phyloP scores from a whole-genome alignment of 2,113 vertebrate genomes.

The Candoia aspera region DNA sequence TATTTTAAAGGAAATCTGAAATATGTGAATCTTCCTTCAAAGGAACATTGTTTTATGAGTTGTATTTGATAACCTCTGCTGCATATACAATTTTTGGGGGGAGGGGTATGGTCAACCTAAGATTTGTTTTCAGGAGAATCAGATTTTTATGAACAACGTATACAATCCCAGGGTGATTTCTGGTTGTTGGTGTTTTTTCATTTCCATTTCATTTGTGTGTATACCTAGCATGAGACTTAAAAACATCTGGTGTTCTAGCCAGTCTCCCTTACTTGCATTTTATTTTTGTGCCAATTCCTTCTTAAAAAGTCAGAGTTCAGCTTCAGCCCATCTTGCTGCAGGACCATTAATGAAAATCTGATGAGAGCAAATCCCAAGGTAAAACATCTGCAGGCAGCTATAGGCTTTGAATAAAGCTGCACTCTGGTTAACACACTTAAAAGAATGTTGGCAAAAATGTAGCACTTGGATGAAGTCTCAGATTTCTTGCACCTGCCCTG shows the following conservation, averaged over 20 bases:
- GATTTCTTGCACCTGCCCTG: constrained; percentile 5
- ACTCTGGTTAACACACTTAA: not conserved
- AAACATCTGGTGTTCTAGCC: not conserved
- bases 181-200: not conserved
- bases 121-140: not conserved
- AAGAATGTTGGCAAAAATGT: constrained; percentile 26
- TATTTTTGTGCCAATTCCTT: not conserved
- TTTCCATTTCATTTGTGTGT: not conserved
- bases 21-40: not conserved
- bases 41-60: not conserved
- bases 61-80: not conserved
- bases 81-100: no score
- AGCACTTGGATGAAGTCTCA: not conserved
- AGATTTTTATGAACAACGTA: not conserved
- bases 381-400: not conserved
- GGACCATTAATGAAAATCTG: not conserved
- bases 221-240: not conserved
- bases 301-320: not conserved
- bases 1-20: not conserved
- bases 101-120: not conserved
- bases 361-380: not conserved
- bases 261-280: not conserved
- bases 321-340: not conserved
- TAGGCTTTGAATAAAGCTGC: constrained; percentile 33
- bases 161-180: not conserved